Percentiles rank a stretch among this genome's conserved stretches.
phyloP scores from a whole-genome alignment of 2,797 vertebrate genomes.

The Lepus townsendii region DNA sequence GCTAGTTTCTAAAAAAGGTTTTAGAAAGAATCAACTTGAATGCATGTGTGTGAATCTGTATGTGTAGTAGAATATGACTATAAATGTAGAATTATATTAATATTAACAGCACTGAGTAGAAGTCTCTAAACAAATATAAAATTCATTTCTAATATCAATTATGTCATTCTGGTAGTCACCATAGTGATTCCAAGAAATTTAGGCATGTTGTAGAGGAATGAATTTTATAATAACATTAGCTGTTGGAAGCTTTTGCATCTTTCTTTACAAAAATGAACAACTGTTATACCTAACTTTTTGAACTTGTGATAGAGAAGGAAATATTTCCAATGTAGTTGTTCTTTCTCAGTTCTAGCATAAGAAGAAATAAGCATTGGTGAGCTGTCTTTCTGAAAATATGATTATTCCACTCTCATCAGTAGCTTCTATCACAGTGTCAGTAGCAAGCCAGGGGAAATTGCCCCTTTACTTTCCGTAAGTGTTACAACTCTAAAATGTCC shows the following conservation, averaged over 20 bases:
- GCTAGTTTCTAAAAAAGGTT: background rate
- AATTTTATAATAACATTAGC: conserved; percentile 58
- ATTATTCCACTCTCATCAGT: background rate
- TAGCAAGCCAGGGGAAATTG: background rate
- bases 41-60: background rate
- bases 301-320: background rate
- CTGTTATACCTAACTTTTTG: background rate
- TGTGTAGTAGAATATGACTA: background rate
- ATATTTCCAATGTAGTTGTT: background rate
- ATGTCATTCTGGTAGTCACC: background rate
- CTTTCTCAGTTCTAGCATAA: background rate
- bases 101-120: background rate
- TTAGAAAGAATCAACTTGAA: background rate
- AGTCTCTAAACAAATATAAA: conserved; percentile 45
- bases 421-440: background rate
- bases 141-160: background rate
- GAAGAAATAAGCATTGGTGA: background rate
- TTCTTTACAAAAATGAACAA: conserved; percentile 62
- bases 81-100: background rate
- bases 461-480: background rate
- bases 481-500: no score
- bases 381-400: background rate
- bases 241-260: background rate
- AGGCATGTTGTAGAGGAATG: conserved; percentile 26
- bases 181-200: background rate